Evolutionary conservation across 2,797 vertebrate genomes (phyloP), one percentile per base, ranked within the genome.

Genomic region (Acipenser ruthenus): DNA sequence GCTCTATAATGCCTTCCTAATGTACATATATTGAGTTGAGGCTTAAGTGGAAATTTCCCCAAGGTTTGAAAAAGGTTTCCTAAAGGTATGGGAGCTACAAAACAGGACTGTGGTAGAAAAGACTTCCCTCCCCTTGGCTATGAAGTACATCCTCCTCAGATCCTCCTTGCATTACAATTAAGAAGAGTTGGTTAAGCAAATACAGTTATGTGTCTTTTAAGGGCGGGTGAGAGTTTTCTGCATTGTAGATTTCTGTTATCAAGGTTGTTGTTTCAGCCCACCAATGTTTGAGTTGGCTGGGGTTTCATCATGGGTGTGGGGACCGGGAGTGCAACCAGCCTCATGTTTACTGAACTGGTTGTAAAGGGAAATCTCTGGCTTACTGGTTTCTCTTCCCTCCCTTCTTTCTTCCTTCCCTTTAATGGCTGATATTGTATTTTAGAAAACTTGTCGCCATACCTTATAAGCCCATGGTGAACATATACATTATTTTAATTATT

Each of bases 71-170:
- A 37, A 37, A 37, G 37, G n/a, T n/a, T n/a, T n/a, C 5, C 37
- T 37, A 37, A 37, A 37, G 37, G 10, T 55, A 10, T 10, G 53
- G 53, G 53, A 55, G n/a, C 53, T 55, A n/a, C 53, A 55, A 55
- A n/a, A 55, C 82, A 83, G 84, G 85, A 85, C 81, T 85, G 84
- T 64, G 84, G 87, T 88, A 88, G 85, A 88, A 87, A 80, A 81
- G 80, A 68, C 86, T 86, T 87, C 83, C 82, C 70, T 83, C 74
- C 82, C 83, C 83, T 82, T 84, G 85, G 87, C 85, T 81, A 88
- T 89, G 87, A 87, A 86, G 87, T 87, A 90, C 85, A 89, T 90
- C 86, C 86, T 89, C 81, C 83, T 87, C 73, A 87, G 85, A 88
- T 88, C 86, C 86, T 87, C 82, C 84, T 82, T 83, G 84, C 80